Conservation (phyloP, 1,140 invertebrate genomes). For the Diabrotica undecimpunctata region DNA sequence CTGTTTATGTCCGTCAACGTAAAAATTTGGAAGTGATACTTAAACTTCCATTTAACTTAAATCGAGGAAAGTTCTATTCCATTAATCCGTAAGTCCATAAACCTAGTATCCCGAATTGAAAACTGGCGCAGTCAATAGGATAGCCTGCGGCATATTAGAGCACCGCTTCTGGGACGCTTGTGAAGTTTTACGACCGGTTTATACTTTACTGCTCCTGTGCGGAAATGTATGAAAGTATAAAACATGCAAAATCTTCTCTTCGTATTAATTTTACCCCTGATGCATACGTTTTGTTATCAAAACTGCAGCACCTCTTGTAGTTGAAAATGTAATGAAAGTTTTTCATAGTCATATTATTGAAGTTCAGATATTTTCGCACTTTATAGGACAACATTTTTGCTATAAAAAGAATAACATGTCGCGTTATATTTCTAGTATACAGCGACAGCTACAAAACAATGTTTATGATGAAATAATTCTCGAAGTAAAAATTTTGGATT, state of each 20-base stretch:
- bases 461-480: background rate
- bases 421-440: background rate
- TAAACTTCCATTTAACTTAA: background rate
- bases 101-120: constrained; percentile 12
- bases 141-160: constrained; percentile 22
- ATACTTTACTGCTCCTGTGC: constrained; percentile 33
- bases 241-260: constrained; percentile 34
- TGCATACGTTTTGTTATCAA: constrained; percentile 30
- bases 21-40: background rate
- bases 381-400: background rate
- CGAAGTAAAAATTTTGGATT: background rate
- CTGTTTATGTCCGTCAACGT: background rate
- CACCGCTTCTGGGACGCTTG: constrained; percentile 17
- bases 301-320: constrained; percentile 10
- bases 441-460: background rate
- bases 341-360: constrained; percentile 12
- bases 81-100: constrained; percentile 23
- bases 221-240: constrained; percentile 31
- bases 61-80: constrained; percentile 2
- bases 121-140: constrained; percentile 15
- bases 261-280: constrained; percentile 34
- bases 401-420: background rate
- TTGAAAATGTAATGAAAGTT: constrained; percentile 15
- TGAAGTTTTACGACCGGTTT: constrained; percentile 32
- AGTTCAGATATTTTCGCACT: background rate